Base-by-base conservation (phyloP, 2,888 invertebrate genomes). In the Tetropium fuscum region DNA sequence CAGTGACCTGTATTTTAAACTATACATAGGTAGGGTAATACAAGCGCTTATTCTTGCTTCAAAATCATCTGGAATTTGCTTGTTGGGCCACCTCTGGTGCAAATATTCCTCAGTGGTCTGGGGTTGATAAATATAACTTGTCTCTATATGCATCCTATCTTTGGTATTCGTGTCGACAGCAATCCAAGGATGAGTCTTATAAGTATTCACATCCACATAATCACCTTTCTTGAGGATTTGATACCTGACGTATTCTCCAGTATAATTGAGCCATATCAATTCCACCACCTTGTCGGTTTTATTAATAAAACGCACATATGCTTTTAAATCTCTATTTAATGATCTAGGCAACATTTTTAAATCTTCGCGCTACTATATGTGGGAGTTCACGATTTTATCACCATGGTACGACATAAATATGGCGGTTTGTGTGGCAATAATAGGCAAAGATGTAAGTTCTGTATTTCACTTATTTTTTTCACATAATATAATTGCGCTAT, bases 381-480 rank as follows among this genome's bases (percentile, higher is more conserved):
- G 83, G 11, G 84, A 58, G 78, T 83, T 1, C 83, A 1, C 77
- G 41, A 57, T 55, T 62, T 1, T 5, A 13, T 20, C 5, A 22
- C 13, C 10, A 3, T 10, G 19, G 41, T 44, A 5, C 7, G 27
- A 44, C 1, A 8, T 44, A 75, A 70, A 66, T 57, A 96, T 96
- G 96, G 95, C 95, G 72, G 93, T 95, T 76, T 97, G 96, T 81
- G 90, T 97, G 69, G 94, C 97, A 77, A 94, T 97, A 72, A 94
- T 97, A 76, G 95, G 96, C 41, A 97, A 97, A 88, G 96, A 97
- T 86, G 96, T 95, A 83, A 89, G 90, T 88, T 13, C 15, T 4
- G 15, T 7, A 1, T 8, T 13, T 15, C 3, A 34, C 15, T 34
- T 27, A 7, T 10, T 1, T 3, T 34, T 34, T 34, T 34, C 7